Evolutionary conservation across 2,113 vertebrate species (phyloP).

Genomic region (Nycticorax nycticorax): DNA sequence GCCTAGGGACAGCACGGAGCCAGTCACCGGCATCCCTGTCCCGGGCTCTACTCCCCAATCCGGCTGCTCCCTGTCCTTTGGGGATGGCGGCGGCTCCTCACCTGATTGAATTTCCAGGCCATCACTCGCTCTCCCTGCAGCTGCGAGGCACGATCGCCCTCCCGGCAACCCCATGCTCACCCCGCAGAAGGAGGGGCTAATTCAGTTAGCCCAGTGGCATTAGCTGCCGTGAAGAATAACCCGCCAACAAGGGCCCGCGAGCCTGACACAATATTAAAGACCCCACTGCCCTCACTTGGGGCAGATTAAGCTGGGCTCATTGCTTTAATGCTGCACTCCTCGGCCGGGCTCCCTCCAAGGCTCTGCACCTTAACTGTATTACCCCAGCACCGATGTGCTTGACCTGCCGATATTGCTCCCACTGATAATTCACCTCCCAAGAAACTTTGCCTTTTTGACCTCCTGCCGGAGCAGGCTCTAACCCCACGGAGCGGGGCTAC

Average conservation of each 20-base stretch:
- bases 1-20: not conserved
- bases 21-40: not conserved
- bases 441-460: slow-evolving; percentile 94
- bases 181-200: slow-evolving; percentile 82
- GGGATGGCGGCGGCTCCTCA: slow-evolving; percentile 58
- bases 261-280: slow-evolving; percentile 84
- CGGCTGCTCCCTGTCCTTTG: slow-evolving; percentile 49
- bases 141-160: slow-evolving; percentile 83
- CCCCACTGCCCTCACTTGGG: slow-evolving; percentile 83
- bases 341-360: slow-evolving; percentile 72
- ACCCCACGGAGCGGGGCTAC: slow-evolving; percentile 1
- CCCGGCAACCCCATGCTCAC: slow-evolving; percentile 84
- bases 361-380: slow-evolving; percentile 87
- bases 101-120: slow-evolving; percentile 83
- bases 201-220: slow-evolving; percentile 90
- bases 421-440: slow-evolving; percentile 84
- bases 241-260: slow-evolving; percentile 74
- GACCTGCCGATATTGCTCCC: slow-evolving; percentile 77
- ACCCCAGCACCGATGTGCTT: slow-evolving; percentile 80
- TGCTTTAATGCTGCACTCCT: slow-evolving; percentile 79
- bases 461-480: slow-evolving; percentile 51
- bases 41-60: not conserved
- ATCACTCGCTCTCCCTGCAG: slow-evolving; percentile 74
- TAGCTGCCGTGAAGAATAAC: slow-evolving; percentile 83
- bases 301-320: slow-evolving; percentile 91